These are phyloP conservation scores for Philaethria dido DNA, from an alignment of 2,888 invertebrate species.

Conservation along the genomic window DNA sequence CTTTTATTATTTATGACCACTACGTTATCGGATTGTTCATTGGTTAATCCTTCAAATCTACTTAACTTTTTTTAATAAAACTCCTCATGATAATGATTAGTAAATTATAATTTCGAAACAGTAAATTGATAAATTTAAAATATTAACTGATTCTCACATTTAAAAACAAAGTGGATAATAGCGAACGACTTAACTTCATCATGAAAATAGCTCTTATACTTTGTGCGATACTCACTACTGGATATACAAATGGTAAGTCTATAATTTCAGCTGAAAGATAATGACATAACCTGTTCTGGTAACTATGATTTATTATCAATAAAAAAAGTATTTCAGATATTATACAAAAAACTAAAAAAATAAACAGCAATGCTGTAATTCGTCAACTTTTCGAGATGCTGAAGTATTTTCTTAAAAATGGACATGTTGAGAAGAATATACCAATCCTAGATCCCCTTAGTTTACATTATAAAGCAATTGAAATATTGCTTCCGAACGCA, in stretches of 20 bases:
- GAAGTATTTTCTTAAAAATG: slow-evolving; percentile 48
- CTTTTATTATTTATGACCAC: neutral
- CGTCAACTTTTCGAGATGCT: slow-evolving; percentile 51
- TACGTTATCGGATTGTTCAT: neutral
- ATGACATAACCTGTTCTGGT: neutral
- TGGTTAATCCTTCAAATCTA: neutral
- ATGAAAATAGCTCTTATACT: slow-evolving; percentile 10
- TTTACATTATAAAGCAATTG: slow-evolving; percentile 38
- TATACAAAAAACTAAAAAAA: slow-evolving; percentile 9
- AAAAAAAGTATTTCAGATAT: slow-evolving; percentile 24
- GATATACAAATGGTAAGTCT: slow-evolving; percentile 5
- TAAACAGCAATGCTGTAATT: slow-evolving; percentile 46
- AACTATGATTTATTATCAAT: neutral
- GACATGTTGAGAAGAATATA: slow-evolving; percentile 43
- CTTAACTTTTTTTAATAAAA: neutral
- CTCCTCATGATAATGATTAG: neutral
- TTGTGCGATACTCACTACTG: neutral
- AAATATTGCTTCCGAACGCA: slow-evolving; percentile 43
- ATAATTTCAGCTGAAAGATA: neutral
- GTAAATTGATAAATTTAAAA: neutral
- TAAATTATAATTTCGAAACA: neutral
- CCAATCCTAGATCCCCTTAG: slow-evolving; percentile 52
- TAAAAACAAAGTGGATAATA: neutral
- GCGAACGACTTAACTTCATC: neutral
- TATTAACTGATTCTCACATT: neutral